Conservation (phyloP, 2,113 vertebrate species). For the Lutjanus erythropterus region DNA sequence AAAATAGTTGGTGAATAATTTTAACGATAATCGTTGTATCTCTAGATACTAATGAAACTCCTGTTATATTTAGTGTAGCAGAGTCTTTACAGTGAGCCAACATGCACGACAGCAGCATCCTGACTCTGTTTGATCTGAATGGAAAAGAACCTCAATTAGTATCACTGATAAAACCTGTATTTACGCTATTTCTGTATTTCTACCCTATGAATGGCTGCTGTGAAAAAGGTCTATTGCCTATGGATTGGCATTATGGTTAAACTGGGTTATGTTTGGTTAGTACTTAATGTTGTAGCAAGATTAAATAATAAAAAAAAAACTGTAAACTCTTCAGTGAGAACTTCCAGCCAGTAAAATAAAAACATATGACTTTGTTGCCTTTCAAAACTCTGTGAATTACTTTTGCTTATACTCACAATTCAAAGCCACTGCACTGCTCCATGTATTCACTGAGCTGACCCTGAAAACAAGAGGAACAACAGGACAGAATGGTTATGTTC, state of each 20-base stretch:
- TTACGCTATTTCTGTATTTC: too few species aligned
- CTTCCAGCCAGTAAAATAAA: background rate
- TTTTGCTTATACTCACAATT: slow-evolving; percentile 89
- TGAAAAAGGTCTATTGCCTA: too few species aligned
- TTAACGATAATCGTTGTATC: too few species aligned
- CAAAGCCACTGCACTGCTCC: slow-evolving; percentile 96
- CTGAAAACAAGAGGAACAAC: slow-evolving; percentile 78
- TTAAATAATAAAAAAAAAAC: background rate
- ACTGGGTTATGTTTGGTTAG: background rate
- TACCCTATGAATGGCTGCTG: too few species aligned
- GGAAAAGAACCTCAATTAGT: too few species aligned
- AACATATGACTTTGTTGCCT: background rate
- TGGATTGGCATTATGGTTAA: background rate
- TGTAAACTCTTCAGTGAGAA: background rate
- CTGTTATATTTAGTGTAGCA: too few species aligned
- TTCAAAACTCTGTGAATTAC: background rate
- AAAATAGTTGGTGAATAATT: too few species aligned
- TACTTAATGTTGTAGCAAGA: background rate
- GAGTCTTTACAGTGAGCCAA: too few species aligned
- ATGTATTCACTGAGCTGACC: slow-evolving; percentile 93
- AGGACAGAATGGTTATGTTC: background rate
- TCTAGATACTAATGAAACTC: too few species aligned
- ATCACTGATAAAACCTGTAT: too few species aligned
- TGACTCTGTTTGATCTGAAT: too few species aligned
- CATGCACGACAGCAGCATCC: too few species aligned